Evolutionary conservation across 2,113 vertebrate species (phyloP), one percentile per base, ranked within the genome.

Genomic region (Athene noctua): DNA sequence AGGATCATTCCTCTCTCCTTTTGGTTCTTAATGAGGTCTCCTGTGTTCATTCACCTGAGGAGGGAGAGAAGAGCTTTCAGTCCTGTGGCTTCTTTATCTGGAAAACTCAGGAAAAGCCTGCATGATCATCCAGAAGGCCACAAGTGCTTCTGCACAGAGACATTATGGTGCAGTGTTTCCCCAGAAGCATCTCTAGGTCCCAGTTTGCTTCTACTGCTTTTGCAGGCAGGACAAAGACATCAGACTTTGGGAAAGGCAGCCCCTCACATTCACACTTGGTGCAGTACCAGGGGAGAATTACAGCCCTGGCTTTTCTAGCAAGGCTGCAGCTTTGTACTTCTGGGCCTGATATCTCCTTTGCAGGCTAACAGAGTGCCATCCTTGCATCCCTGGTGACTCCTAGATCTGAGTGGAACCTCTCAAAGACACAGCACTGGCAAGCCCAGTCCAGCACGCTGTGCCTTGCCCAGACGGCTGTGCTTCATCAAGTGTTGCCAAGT

Each of bases 81-180:
- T 96, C 80, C 90, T 93, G 72, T 94, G 87, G 57, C 71, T 83
- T 95, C 85, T 97, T 86, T 74, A 70, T 91, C 93, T 93, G 92
- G 72, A 92, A 94, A 96, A 93, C 86, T 95, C 62, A 20, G 82
- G 85, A 92, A 92, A 95, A 96, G 62, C 77, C 95, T 80, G 77
- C 0, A 0, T 61, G 94, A 80, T 96, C 92, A 94, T 40, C 78
- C 52, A 73, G 70, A 77, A 52, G 57, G 81, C 83, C 58, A 57
- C 61, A 77, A 77, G 63, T 65, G 65, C 77, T 88, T 81, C 84
- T 96, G 80, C 15, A 5, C 72, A 80, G 59, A 86, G 11, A 25
- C 23, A n/a, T 59, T 38, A 15, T 4, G 16, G 63, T 83, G 47
- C 75, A 83, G 74, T 29, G 61, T 74, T 90, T 77, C 44, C 40